These are phyloP conservation scores for Malthinus flaveolus DNA, from an alignment of 2,888 invertebrate species.

Conservation along the genomic window DNA sequence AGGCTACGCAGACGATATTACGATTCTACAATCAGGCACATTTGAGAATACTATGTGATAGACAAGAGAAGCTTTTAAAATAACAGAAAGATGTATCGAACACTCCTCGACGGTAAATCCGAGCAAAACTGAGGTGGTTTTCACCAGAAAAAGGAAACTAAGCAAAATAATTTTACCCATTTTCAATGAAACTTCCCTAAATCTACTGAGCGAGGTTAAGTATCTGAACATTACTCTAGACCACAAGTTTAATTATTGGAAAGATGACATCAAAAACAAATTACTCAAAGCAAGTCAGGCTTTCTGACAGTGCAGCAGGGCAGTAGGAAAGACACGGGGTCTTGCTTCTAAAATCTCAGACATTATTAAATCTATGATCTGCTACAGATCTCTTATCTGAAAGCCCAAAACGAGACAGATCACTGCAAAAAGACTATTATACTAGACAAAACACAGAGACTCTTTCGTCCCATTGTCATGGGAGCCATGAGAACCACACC, in stretches of 20 bases:
- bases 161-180: neutral
- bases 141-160: conserved; percentile 1
- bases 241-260: conserved; percentile 2
- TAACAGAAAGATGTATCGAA: neutral
- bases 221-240: neutral
- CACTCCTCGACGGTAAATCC: neutral
- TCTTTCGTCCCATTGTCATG: too few species aligned
- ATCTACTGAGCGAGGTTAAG: neutral
- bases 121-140: neutral
- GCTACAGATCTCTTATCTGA: too few species aligned
- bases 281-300: neutral
- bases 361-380: too few species aligned
- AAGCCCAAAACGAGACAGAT: too few species aligned
- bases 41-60: too few species aligned
- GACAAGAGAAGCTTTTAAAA: neutral
- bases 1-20: too few species aligned
- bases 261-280: neutral
- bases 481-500: too few species aligned
- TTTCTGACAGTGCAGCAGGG: neutral
- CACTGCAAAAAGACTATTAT: too few species aligned
- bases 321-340: neutral
- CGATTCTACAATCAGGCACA: too few species aligned
- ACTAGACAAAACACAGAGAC: too few species aligned
- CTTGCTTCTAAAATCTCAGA: neutral
- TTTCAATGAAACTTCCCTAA: neutral